A percentile compares a stretch with the other conserved stretches of the same genome.
These are phyloP conservation scores for Anoplolepis gracilipes DNA, from an alignment of 1,140 invertebrate species.

Conservation along the genomic window DNA sequence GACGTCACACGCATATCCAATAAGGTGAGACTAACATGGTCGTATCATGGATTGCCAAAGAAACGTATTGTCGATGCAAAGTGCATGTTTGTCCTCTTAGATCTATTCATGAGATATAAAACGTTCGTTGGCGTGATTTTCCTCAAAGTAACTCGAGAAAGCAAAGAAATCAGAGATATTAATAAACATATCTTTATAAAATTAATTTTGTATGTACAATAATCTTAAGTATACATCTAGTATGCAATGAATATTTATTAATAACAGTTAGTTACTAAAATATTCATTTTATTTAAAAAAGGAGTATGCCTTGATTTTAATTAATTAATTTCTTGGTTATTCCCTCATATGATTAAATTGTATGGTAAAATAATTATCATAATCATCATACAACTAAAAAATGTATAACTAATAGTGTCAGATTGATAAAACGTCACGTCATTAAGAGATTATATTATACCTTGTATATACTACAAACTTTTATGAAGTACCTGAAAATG, in stretches of 20 bases:
- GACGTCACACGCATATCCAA: slow-evolving; percentile 77
- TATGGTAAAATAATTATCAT: background rate
- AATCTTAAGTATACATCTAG: background rate
- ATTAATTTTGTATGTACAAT: background rate
- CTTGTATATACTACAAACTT: background rate
- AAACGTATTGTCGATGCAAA: slow-evolving; percentile 67
- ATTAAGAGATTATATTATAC: slow-evolving; percentile 13
- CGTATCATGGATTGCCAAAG: slow-evolving; percentile 57
- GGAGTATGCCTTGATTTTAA: no score
- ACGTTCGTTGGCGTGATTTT: slow-evolving; percentile 15
- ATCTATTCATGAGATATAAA: slow-evolving; percentile 30
- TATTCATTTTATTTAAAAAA: background rate
- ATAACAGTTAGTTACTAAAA: slow-evolving; percentile 8
- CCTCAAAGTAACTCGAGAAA: background rate
- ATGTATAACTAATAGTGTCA: background rate
- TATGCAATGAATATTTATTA: background rate
- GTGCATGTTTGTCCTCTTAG: slow-evolving; percentile 18
- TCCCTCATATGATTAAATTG: background rate
- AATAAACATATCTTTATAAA: background rate
- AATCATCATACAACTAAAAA: background rate
- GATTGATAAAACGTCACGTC: background rate
- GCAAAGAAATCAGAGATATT: background rate
- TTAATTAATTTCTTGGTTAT: background rate
- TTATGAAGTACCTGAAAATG: background rate
- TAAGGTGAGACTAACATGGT: slow-evolving; percentile 61